Conservation (phyloP, 2,797 vertebrate species). For the Amblyraja radiata region DNA sequence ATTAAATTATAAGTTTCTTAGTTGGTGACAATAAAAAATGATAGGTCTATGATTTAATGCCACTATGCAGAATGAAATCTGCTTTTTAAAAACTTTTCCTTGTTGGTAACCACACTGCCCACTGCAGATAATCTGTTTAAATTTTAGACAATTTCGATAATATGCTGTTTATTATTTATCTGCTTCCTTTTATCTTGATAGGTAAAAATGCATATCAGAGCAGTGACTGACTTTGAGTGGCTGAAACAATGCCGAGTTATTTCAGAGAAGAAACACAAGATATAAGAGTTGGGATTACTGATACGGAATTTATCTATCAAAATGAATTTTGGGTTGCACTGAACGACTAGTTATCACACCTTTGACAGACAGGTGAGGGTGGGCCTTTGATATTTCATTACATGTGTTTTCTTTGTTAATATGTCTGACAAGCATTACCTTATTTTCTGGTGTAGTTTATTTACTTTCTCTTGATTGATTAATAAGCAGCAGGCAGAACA, state of each 20-base stretch:
- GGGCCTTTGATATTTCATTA: background rate
- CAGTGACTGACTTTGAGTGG: constrained; percentile 64
- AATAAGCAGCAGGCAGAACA: too few species aligned
- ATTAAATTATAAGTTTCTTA: background rate
- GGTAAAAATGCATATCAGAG: constrained; percentile 63
- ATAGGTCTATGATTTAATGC: background rate
- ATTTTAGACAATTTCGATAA: background rate
- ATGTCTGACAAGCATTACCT: too few species aligned
- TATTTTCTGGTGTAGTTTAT: too few species aligned
- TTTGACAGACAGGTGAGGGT: constrained; percentile 62
- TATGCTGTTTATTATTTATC: background rate
- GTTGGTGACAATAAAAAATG: background rate
- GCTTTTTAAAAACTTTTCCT: background rate
- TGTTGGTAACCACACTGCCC: background rate
- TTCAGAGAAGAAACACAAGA: constrained; percentile 60
- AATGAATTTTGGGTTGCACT: constrained; percentile 68
- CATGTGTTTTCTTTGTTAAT: background rate
- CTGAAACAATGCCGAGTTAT: constrained; percentile 66
- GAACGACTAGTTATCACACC: constrained; percentile 67
- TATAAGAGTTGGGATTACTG: constrained; percentile 59
- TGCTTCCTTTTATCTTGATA: constrained; percentile 40
- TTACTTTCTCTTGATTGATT: too few species aligned
- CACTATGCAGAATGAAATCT: background rate
- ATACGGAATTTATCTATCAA: constrained; percentile 65
- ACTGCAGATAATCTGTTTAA: background rate